Evolutionary conservation across 2,888 invertebrate species (phyloP), one percentile per base, ranked within the genome.

Genomic region (Ditula angustiorana): DNA sequence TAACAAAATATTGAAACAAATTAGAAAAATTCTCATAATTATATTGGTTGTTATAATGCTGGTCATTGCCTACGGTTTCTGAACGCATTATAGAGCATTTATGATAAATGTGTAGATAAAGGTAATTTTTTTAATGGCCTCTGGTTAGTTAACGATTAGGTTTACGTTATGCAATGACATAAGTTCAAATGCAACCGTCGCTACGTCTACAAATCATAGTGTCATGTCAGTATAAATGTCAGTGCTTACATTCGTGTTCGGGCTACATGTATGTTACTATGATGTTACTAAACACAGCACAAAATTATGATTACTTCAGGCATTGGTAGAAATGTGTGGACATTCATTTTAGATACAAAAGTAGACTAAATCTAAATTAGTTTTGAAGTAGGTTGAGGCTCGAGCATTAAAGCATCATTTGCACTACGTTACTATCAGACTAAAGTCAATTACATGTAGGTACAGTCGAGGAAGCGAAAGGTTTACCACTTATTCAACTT

Each of bases 161-260:
- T 49, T 0, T 28, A 47, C 10, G 24, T 21, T 33, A n/a, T 16
- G 1, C 11, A 44, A 13, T 28, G 26, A 23, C 35, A 13, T 53
- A 53, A 23, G 26, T 59, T 58, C 21, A 59, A 47, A 58, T 46
- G 52, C 58, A 24, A 46, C 35, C 35, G 52, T 41, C 28, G 19
- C 58, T 35, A 13, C 8, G 53, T 46, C 58, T 64, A 53, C 47
- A 47, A 37, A n/a, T 64, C 49, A 24, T 52, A 52, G 56, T 53
- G 53, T 26, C 28, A 44, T 41, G 52, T 53, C 66, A 52, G 37
- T 62, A 41, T 63, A 19, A 37, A 44, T 8, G 21, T 59, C 58
- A 50, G 59, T 64, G 58, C 52, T 26, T 5, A 37, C 24, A 53
- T 52, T 52, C 44, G 44, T 62, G 62, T 63, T 35, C 13, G 33